Conservation (phyloP, 1,140 invertebrate genomes). For the Zaprionus gabonicus region DNA sequence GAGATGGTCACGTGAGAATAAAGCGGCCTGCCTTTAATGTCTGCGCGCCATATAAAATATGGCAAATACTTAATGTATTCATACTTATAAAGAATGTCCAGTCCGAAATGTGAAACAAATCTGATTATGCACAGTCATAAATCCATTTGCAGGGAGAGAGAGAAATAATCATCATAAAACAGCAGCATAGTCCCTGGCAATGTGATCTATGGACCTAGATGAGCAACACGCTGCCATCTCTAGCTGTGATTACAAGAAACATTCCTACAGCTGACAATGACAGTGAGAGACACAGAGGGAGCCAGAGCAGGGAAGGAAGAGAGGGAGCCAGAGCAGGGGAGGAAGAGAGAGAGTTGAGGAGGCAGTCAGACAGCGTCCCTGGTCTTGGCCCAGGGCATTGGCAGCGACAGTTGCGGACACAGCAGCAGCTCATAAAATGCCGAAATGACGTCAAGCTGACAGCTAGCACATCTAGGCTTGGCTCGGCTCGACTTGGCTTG, state of each 20-base stretch:
- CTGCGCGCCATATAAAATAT: slow-evolving; percentile 10
- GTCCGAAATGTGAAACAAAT: slow-evolving; percentile 25
- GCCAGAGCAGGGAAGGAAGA: background rate
- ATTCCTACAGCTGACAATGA: slow-evolving; percentile 19
- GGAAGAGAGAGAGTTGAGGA: background rate
- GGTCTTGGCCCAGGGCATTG: slow-evolving; percentile 28
- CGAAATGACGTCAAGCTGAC: slow-evolving; percentile 77
- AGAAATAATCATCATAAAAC: slow-evolving; percentile 12
- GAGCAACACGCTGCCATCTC: slow-evolving; percentile 17
- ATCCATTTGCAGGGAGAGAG: background rate
- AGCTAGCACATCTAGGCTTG: slow-evolving; percentile 72
- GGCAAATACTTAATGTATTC: background rate
- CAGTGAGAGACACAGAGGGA: slow-evolving; percentile 12
- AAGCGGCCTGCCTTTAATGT: slow-evolving; percentile 4
- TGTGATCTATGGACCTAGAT: background rate
- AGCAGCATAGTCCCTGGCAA: background rate
- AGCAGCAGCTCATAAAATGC: slow-evolving; percentile 78
- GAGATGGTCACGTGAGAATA: slow-evolving; percentile 44
- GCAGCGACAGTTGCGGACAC: slow-evolving; percentile 19
- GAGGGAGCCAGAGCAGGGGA: background rate
- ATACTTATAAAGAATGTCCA: slow-evolving; percentile 16
- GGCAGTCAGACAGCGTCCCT: background rate
- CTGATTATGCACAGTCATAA: slow-evolving; percentile 27
- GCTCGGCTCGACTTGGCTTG: slow-evolving; percentile 66
- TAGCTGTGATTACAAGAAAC: slow-evolving; percentile 11